Conservation (phyloP, 2,888 invertebrate genomes). For the Phytoseiulus persimilis region DNA sequence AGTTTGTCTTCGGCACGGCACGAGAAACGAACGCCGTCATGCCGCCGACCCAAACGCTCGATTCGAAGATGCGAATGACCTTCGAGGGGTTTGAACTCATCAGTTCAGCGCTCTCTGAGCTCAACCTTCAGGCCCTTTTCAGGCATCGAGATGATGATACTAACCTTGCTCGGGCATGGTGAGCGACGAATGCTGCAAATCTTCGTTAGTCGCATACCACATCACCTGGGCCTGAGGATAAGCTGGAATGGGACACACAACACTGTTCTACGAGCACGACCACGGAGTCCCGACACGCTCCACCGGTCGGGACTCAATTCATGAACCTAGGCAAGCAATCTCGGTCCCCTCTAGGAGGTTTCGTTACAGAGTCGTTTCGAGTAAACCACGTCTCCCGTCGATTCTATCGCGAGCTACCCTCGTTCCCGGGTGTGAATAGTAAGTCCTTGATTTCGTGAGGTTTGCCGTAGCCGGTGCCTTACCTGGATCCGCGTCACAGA, state of each 20-base stretch:
- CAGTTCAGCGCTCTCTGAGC: neutral
- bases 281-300: too few species aligned
- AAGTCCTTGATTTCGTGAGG: neutral
- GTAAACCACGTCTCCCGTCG: too few species aligned
- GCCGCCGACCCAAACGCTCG: constrained; percentile 13
- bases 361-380: too few species aligned
- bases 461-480: neutral
- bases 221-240: constrained; percentile 8
- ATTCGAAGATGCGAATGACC: constrained; percentile 27
- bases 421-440: too few species aligned
- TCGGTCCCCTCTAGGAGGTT: too few species aligned
- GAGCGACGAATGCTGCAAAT: constrained; percentile 9
- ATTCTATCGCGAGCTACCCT: too few species aligned
- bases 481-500: constrained; percentile 7
- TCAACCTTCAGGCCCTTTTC: neutral
- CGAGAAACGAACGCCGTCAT: constrained; percentile 15
- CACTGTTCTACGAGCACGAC: too few species aligned
- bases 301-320: too few species aligned
- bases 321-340: too few species aligned
- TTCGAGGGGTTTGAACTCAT: neutral
- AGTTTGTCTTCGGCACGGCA: constrained; percentile 20
- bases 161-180: constrained; percentile 35
- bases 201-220: constrained; percentile 14
- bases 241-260: neutral
- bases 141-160: neutral